These are phyloP conservation scores for Seladonia tumulorum DNA, from an alignment of 2,888 invertebrate genomes.

Conservation along the genomic window DNA sequence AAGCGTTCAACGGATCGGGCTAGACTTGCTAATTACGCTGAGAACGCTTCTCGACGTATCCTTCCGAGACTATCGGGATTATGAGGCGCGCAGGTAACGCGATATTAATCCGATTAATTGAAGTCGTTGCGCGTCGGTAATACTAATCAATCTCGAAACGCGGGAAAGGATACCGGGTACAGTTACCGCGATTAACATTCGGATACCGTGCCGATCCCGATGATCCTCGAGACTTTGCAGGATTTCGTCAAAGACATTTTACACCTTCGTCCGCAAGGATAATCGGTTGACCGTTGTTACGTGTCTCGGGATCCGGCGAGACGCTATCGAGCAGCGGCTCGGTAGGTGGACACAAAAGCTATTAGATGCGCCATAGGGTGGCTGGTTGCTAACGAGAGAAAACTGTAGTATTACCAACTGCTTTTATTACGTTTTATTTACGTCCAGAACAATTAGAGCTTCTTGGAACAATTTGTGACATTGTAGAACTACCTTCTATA, in stretches of 20 bases:
- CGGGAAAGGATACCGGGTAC: not conserved
- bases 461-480: too few relatives aligned
- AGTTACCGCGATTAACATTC: not conserved
- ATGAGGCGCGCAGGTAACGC: not conserved
- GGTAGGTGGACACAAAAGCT: not conserved
- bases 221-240: not conserved
- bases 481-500: too few relatives aligned
- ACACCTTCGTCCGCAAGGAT: not conserved
- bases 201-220: not conserved
- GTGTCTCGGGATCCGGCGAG: not conserved
- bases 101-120: slow-evolving; percentile 17
- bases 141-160: not conserved
- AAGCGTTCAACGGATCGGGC: slow-evolving; percentile 3
- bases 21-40: slow-evolving; percentile 9
- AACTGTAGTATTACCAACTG: not conserved
- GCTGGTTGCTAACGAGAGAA: not conserved
- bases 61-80: slow-evolving; percentile 8
- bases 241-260: not conserved
- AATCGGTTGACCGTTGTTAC: too few relatives aligned
- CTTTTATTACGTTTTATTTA: not conserved
- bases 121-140: slow-evolving; percentile 5
- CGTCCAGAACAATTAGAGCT: not conserved
- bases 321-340: not conserved
- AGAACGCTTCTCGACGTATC: not conserved
- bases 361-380: not conserved